Conservation (phyloP, 2,888 invertebrate species). For the Cremastinae sp. region DNA sequence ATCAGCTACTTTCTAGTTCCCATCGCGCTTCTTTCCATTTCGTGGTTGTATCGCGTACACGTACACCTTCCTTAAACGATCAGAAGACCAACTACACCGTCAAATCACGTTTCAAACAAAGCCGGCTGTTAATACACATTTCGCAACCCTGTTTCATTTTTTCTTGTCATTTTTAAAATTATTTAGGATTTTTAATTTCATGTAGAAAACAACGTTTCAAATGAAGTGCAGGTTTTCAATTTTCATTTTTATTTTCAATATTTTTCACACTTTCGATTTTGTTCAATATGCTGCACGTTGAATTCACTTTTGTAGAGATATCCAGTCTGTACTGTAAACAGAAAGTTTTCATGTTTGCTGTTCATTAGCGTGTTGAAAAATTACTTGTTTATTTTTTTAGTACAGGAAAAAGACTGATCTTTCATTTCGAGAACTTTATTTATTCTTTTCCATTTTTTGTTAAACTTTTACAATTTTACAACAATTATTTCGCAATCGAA, state of each 20-base stretch:
- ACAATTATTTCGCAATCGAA: constrained; percentile 8
- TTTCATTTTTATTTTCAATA: background rate
- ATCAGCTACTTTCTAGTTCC: constrained; percentile 58
- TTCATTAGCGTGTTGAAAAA: constrained; percentile 43
- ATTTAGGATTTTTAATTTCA: constrained; percentile 16
- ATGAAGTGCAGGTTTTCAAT: no score
- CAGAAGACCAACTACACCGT: constrained; percentile 23
- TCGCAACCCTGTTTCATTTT: constrained; percentile 42
- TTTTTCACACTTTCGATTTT: constrained; percentile 39
- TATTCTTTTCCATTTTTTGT: constrained; percentile 3
- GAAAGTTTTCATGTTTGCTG: constrained; percentile 52
- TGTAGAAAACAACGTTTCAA: background rate
- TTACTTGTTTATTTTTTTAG: constrained; percentile 1
- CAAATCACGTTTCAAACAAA: constrained; percentile 49
- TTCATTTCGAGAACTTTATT: constrained; percentile 28
- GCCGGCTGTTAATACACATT: constrained; percentile 15
- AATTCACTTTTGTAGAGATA: background rate
- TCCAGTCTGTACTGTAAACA: constrained; percentile 39
- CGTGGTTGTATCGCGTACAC: constrained; percentile 30
- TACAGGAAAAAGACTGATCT: background rate
- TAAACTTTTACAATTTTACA: constrained; percentile 16
- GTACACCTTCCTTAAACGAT: constrained; percentile 8
- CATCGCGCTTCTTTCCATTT: constrained; percentile 47
- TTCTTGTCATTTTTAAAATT: background rate
- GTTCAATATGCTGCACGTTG: constrained; percentile 28